Conservation (phyloP, 2,113 vertebrate genomes). For the Gobius niger region DNA sequence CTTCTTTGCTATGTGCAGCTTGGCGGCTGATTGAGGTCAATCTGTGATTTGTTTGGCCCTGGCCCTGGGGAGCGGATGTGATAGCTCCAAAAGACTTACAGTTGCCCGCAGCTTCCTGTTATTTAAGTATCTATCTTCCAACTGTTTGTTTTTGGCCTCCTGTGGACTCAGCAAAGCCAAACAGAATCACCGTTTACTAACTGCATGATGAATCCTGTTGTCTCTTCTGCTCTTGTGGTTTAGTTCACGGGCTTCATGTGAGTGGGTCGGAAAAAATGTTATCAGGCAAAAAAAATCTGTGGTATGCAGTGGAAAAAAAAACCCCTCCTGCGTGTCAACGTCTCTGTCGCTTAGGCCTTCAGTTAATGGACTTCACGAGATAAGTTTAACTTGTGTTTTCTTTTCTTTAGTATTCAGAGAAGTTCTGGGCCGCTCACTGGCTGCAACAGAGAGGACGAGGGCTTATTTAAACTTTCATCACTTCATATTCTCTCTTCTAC, state of each 20-base stretch:
- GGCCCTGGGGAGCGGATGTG: slow-evolving; percentile 37
- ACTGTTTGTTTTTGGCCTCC: slow-evolving; percentile 33
- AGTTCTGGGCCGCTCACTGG: neutral
- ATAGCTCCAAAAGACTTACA: slow-evolving; percentile 53
- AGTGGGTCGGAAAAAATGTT: neutral
- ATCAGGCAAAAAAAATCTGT: slow-evolving; percentile 10
- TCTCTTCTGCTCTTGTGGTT: slow-evolving; percentile 15
- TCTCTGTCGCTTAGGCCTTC: no score
- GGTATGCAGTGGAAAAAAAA: slow-evolving; percentile 8
- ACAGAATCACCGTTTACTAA: neutral
- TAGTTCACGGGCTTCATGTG: neutral
- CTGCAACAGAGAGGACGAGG: neutral
- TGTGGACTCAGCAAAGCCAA: neutral
- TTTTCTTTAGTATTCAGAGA: neutral
- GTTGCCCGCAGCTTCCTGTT: slow-evolving; percentile 16
- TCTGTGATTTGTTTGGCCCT: slow-evolving; percentile 66
- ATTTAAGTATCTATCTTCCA: slow-evolving; percentile 41
- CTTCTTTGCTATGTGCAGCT: slow-evolving; percentile 46
- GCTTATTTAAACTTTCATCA: neutral
- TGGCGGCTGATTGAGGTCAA: slow-evolving; percentile 68
- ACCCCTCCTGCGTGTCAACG: slow-evolving; percentile 1
- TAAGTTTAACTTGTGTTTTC: neutral
- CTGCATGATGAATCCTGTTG: neutral
- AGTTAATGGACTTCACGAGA: no score
- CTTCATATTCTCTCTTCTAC: no score